Base-by-base conservation (phyloP, 2,113 vertebrate species). In the Pangasianodon gigas region DNA sequence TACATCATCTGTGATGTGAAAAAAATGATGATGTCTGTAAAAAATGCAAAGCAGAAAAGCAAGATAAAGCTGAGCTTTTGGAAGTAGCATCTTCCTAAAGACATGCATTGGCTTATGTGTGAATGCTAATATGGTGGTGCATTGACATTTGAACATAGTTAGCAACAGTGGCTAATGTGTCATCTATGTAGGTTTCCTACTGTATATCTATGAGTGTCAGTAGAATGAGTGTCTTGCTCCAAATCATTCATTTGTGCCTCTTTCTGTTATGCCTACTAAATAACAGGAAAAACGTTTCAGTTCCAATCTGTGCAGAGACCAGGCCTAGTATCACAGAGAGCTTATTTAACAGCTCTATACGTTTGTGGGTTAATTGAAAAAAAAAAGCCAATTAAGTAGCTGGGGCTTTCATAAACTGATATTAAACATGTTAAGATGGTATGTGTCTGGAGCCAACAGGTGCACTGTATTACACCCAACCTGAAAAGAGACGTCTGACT, bases 401-500 rank as follows among this genome's bases (percentile, higher is more conserved):
- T 75, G 18, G 4, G 5, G 13, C 13, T 18, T 14, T 37, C n/a
- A 46, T 44, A 11, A 77, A 46, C 7, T 77, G 37, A 62, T 41
- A 26, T 26, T 44, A 44, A 16, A 9, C 19, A 26, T 24, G 32
- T 44, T n/a, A 69, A 14, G 29, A 58, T 58, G 19, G 19, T 54
- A 19, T 7, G 26, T 85, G 52, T 8, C 51, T 26, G 29, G 29
- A n/a, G 60, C 24, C 32, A 84, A 29, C 24, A 46, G 3, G 26
- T 29, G 26, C 37, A 14, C 58, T 46, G 6, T 16, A 46, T 29
- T 16, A 65, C 18, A 85, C 21, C 41, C 2, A 0, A 60, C 41
- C 54, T 87, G n/a, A 74, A 74, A 54, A 56, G 29, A 87, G 54
- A 62, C 41, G 32, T 62, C 86, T 87, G 52, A 87, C 41, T n/a